A percentile compares a stretch with the other conserved stretches of the same genome.
phyloP scores from a whole-genome alignment of 2,888 invertebrate species.

The Epiblema foenella region DNA sequence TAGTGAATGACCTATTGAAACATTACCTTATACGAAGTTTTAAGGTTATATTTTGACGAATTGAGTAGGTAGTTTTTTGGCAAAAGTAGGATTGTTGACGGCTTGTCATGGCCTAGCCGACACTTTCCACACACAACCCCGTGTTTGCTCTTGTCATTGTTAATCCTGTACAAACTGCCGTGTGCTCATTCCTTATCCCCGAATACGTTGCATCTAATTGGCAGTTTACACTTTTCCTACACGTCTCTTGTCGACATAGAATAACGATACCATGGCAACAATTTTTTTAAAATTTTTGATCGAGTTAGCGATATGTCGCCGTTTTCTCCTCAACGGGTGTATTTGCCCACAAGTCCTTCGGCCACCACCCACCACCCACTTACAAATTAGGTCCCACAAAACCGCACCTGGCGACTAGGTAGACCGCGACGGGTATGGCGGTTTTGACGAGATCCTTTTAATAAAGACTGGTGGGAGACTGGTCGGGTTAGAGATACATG shows the following conservation, averaged over 20 bases:
- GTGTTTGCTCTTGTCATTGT: slow-evolving; percentile 36
- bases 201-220: slow-evolving; percentile 21
- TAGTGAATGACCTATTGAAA: not conserved
- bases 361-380: too few relatives aligned
- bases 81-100: slow-evolving; percentile 36
- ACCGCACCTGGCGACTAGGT: too few relatives aligned
- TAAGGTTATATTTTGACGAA: not conserved
- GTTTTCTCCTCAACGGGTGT: too few relatives aligned
- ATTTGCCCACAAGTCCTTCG: too few relatives aligned
- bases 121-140: slow-evolving; percentile 31
- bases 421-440: too few relatives aligned
- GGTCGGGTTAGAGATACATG: too few relatives aligned
- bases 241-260: not conserved
- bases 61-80: not conserved
- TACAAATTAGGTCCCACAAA: too few relatives aligned
- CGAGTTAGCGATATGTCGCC: too few relatives aligned
- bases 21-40: too few relatives aligned
- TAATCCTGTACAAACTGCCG: slow-evolving; percentile 36
- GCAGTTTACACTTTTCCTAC: slow-evolving; percentile 5
- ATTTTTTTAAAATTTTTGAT: not conserved
- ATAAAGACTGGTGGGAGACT: too few relatives aligned
- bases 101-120: slow-evolving; percentile 23
- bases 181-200: slow-evolving; percentile 34
- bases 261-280: not conserved
- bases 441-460: too few relatives aligned